A percentile compares a stretch with the other conserved stretches of the same genome.
phyloP scores from a whole-genome alignment of 2,797 vertebrate genomes.

The Phalloptychus januarius region DNA sequence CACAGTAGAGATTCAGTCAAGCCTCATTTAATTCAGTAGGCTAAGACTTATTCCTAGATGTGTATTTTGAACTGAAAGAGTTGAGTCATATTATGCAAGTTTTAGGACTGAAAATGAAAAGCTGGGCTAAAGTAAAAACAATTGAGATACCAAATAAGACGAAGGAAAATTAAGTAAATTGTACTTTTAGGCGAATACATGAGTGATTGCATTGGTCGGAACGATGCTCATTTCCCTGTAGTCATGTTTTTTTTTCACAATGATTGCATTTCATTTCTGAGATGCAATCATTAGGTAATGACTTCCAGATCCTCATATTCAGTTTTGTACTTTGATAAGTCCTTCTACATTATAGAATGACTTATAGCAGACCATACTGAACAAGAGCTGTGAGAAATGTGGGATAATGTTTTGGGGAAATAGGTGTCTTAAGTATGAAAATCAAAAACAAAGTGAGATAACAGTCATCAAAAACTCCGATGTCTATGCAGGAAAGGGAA shows the following conservation, averaged over 20 bases:
- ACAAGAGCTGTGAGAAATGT: constrained; percentile 24
- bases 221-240: constrained; percentile 43
- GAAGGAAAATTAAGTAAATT: constrained; percentile 18
- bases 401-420: constrained; percentile 29
- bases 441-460: constrained; percentile 22
- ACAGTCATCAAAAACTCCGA: constrained; percentile 30
- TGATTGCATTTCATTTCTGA: constrained; percentile 61
- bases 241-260: constrained; percentile 39
- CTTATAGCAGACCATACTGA: constrained; percentile 40
- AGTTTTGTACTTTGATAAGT: constrained; percentile 37
- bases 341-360: constrained; percentile 31
- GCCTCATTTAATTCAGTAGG: constrained; percentile 21
- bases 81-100: constrained; percentile 29
- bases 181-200: constrained; percentile 49
- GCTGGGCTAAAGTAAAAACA: constrained; percentile 20
- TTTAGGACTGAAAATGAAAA: constrained; percentile 27
- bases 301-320: constrained; percentile 70
- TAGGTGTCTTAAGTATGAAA: constrained; percentile 12
- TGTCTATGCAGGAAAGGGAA: constrained; percentile 22
- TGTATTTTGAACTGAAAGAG: constrained; percentile 38
- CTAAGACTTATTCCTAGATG: constrained; percentile 48
- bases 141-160: constrained; percentile 8
- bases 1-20: constrained; percentile 45
- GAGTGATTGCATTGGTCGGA: constrained; percentile 40
- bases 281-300: constrained; percentile 72